Percentiles rank a stretch among this genome's conserved stretches.
phyloP scores from a whole-genome alignment of 2,113 vertebrate species.

The Odocoileus virginianus region DNA sequence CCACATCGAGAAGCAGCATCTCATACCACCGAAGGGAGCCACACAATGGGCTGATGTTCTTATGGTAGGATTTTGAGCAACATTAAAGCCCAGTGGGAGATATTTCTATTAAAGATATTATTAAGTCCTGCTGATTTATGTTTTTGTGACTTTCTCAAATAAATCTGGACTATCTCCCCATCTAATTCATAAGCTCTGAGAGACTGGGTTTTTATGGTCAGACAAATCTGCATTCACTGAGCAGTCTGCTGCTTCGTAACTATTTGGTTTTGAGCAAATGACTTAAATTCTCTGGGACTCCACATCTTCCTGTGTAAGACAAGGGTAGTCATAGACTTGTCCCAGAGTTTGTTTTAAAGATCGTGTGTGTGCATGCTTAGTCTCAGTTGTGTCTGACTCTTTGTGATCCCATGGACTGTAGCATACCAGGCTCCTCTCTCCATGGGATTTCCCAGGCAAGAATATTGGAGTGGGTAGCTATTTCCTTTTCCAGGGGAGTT shows the following conservation, averaged over 20 bases:
- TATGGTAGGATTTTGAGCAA: neutral
- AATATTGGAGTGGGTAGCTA: neutral
- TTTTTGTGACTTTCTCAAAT: constrained; percentile 32
- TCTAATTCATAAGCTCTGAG: constrained; percentile 5
- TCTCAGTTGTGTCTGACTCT: neutral
- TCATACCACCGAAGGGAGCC: neutral
- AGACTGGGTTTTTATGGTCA: neutral
- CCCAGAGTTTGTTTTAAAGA: neutral
- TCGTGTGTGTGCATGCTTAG: neutral
- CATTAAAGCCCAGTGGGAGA: neutral
- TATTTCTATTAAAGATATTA: neutral
- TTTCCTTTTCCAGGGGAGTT: neutral
- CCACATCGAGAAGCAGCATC: fast-evolving
- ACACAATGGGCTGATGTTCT: neutral
- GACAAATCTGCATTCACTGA: neutral
- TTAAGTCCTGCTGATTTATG: constrained; percentile 6
- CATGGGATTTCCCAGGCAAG: neutral
- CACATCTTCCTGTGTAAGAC: neutral
- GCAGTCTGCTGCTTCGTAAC: neutral
- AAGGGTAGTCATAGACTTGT: neutral
- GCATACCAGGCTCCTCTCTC: neutral
- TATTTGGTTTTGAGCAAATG: neutral
- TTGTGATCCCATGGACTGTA: neutral
- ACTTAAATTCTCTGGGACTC: neutral
- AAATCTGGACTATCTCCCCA: neutral